Evolutionary conservation across 2,113 vertebrate genomes (phyloP).

Genomic region (Puffinus mauretanicus): DNA sequence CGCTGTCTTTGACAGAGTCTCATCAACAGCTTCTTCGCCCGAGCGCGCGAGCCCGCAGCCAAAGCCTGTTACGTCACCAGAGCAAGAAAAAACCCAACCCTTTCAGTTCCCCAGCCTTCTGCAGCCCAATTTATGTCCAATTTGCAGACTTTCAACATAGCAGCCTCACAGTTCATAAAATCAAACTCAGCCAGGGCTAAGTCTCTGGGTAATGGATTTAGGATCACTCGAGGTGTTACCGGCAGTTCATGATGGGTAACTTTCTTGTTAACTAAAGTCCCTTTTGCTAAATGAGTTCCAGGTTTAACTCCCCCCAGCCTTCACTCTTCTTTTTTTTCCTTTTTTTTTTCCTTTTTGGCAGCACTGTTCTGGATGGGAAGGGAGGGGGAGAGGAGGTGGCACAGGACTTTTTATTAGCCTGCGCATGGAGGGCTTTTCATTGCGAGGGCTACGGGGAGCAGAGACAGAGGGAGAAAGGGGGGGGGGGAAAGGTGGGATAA

Average conservation of each 20-base stretch:
- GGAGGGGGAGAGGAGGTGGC: slow-evolving; percentile 66
- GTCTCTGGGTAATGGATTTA: slow-evolving; percentile 83
- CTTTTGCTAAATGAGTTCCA: slow-evolving; percentile 84
- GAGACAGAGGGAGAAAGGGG: slow-evolving; percentile 53
- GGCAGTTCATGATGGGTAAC: slow-evolving; percentile 82
- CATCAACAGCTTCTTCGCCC: neutral
- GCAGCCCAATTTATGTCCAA: slow-evolving; percentile 82
- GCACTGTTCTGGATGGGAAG: slow-evolving; percentile 60
- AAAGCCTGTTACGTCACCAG: slow-evolving; percentile 32
- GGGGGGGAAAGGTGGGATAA: slow-evolving; percentile 76
- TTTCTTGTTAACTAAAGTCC: slow-evolving; percentile 83
- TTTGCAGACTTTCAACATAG: slow-evolving; percentile 84
- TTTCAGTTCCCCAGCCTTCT: slow-evolving; percentile 66
- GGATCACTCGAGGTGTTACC: slow-evolving; percentile 82
- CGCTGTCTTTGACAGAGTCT: neutral
- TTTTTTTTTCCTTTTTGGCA: slow-evolving; percentile 54
- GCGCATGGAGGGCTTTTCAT: slow-evolving; percentile 79
- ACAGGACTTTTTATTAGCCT: slow-evolving; percentile 81
- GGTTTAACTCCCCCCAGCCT: slow-evolving; percentile 66
- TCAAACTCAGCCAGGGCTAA: slow-evolving; percentile 78
- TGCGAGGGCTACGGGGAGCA: slow-evolving; percentile 73
- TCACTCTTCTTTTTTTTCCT: neutral
- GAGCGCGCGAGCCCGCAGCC: neutral
- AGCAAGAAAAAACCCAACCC: neutral
- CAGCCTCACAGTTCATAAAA: slow-evolving; percentile 83